Percentiles rank a stretch among this genome's conserved stretches.
Evolutionary conservation across 2,113 vertebrate genomes (phyloP).

Genomic region (Colistium nudipinnis): DNA sequence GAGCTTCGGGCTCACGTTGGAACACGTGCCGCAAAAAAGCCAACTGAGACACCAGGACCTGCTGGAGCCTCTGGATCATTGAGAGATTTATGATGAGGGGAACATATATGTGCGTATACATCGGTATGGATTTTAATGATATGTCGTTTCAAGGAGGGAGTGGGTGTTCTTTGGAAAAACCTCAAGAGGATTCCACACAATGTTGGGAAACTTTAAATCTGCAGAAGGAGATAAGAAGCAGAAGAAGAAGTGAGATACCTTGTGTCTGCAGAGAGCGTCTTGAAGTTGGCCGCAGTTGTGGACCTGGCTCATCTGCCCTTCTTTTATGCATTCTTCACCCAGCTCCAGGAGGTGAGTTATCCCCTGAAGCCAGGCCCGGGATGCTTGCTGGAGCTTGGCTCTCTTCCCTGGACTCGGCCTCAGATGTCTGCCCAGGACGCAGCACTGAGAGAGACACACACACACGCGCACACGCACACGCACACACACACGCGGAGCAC

Average conservation of each 20-base stretch:
- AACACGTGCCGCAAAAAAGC: conserved; percentile 76
- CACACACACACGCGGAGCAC: conserved; percentile 24
- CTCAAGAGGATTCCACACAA: conserved; percentile 13
- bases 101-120: no score
- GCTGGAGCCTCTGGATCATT: conserved; percentile 83
- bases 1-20: conserved; percentile 70
- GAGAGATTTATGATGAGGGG: neutral
- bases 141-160: neutral
- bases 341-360: conserved; percentile 80
- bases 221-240: conserved; percentile 33
- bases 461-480: no score
- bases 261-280: conserved; percentile 79
- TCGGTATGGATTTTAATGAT: neutral
- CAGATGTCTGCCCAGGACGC: conserved; percentile 72
- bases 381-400: conserved; percentile 75
- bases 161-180: conserved; percentile 7
- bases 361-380: conserved; percentile 80
- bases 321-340: conserved; percentile 76
- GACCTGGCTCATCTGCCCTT: conserved; percentile 59
- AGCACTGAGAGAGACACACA: conserved; percentile 77
- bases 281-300: conserved; percentile 81
- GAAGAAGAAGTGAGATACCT: conserved; percentile 78
- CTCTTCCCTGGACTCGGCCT: conserved; percentile 50
- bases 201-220: conserved; percentile 32
- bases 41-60: conserved; percentile 80